Evolutionary conservation across 2,888 invertebrate genomes (phyloP).

Genomic region (Phaonia tiefii): DNA sequence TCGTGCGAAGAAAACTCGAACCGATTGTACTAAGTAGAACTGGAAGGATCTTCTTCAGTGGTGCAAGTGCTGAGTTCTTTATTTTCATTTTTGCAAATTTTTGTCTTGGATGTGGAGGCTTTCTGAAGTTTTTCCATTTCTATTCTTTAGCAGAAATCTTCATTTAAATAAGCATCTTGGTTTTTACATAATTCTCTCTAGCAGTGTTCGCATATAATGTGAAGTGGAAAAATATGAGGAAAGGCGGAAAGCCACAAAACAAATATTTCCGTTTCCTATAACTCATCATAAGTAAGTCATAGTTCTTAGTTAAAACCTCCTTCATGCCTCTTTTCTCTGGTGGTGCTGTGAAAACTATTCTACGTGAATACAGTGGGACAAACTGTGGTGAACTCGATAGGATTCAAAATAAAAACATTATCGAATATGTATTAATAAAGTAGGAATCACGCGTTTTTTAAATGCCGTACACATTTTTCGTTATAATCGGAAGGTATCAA

Average conservation of each 20-base stretch:
- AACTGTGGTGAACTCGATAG: too few relatives aligned
- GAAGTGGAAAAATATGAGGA: slow-evolving; percentile 30
- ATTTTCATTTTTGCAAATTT: slow-evolving; percentile 11
- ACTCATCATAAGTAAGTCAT: slow-evolving; percentile 65
- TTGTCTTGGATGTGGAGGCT: slow-evolving; percentile 19
- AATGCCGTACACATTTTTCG: too few relatives aligned
- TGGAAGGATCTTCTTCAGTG: slow-evolving; percentile 24
- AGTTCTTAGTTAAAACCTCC: slow-evolving; percentile 12
- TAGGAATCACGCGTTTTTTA: too few relatives aligned
- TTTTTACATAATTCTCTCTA: slow-evolving; percentile 51
- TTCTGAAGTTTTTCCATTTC: slow-evolving; percentile 47
- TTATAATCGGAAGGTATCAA: too few relatives aligned
- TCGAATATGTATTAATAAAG: too few relatives aligned
- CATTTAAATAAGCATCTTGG: slow-evolving; percentile 60
- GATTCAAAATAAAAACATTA: too few relatives aligned
- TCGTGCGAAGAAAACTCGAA: slow-evolving; percentile 28
- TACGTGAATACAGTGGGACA: too few relatives aligned
- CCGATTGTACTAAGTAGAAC: slow-evolving; percentile 20
- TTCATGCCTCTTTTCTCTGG: too few relatives aligned
- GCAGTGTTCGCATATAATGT: background rate
- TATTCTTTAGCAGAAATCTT: slow-evolving; percentile 55
- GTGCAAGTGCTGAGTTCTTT: slow-evolving; percentile 12
- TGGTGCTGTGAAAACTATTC: too few relatives aligned
- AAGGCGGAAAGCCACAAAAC: slow-evolving; percentile 48
- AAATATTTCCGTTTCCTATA: slow-evolving; percentile 63